These are phyloP conservation scores for Acleris sparsana DNA, from an alignment of 2,888 invertebrate genomes.

Conservation along the genomic window DNA sequence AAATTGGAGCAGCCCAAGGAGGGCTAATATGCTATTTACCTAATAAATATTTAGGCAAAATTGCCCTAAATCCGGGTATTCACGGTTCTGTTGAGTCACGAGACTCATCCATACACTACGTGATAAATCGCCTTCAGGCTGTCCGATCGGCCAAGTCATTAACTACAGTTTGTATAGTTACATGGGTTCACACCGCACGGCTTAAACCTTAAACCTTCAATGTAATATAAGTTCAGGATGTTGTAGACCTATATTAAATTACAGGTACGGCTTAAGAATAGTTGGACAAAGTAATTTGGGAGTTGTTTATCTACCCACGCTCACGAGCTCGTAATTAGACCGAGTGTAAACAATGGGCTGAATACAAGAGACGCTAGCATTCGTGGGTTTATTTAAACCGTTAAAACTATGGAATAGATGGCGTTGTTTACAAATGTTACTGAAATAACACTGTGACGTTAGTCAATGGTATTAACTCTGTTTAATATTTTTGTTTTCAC, in stretches of 20 bases:
- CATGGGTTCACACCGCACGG: slow-evolving; percentile 52
- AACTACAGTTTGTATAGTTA: slow-evolving; percentile 69
- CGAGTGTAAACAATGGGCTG: slow-evolving; percentile 21
- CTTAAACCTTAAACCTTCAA: slow-evolving; percentile 56
- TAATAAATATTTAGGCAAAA: slow-evolving; percentile 38
- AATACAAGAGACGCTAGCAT: slow-evolving; percentile 20
- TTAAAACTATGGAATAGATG: neutral
- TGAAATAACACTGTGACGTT: too few species aligned
- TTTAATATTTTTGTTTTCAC: too few species aligned
- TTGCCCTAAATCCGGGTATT: slow-evolving; percentile 33
- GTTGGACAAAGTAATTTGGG: slow-evolving; percentile 41
- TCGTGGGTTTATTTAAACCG: slow-evolving; percentile 24
- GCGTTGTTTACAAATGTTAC: too few species aligned
- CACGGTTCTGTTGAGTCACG: slow-evolving; percentile 47
- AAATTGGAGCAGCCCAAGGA: slow-evolving; percentile 30
- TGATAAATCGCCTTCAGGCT: slow-evolving; percentile 64
- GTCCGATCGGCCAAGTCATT: slow-evolving; percentile 58
- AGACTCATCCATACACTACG: slow-evolving; percentile 47
- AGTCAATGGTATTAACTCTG: too few species aligned
- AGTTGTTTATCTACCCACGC: slow-evolving; percentile 24
- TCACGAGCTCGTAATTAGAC: slow-evolving; percentile 30
- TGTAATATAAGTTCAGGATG: slow-evolving; percentile 63
- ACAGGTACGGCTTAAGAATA: slow-evolving; percentile 50
- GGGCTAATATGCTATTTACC: slow-evolving; percentile 36
- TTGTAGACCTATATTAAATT: slow-evolving; percentile 63